These are phyloP conservation scores for Ibidorhyncha struthersii DNA, from an alignment of 2,113 vertebrate species.

Conservation along the genomic window DNA sequence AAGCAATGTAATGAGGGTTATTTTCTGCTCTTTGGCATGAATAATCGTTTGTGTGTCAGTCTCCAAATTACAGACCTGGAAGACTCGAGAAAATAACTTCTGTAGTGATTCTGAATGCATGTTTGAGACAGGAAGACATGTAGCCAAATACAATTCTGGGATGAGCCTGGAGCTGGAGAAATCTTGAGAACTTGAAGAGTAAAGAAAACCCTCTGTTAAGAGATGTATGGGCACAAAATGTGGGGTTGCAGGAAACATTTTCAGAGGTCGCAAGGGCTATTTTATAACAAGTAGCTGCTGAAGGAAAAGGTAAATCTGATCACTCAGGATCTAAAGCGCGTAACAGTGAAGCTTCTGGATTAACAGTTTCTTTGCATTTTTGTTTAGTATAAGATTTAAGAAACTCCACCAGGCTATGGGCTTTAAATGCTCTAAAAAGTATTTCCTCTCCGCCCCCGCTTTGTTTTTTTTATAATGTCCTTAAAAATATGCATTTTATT, in stretches of 20 bases:
- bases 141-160: background rate
- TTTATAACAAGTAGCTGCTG: background rate
- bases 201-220: background rate
- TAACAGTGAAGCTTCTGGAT: background rate
- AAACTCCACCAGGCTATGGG: background rate
- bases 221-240: background rate
- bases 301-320: background rate
- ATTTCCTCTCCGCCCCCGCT: background rate
- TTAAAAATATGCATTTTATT: background rate
- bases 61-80: background rate
- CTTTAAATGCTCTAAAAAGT: background rate
- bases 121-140: background rate
- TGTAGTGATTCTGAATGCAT: background rate
- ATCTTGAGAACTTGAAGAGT: background rate
- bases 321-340: background rate
- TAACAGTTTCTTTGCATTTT: background rate
- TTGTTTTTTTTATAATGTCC: background rate
- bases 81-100: background rate
- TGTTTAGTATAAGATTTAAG: background rate
- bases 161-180: background rate
- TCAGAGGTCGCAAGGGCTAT: background rate
- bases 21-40: background rate
- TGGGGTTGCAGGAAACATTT: background rate
- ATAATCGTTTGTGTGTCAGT: background rate
- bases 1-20: background rate